These are phyloP conservation scores for Dasysyrphus albostriatus DNA, from an alignment of 2,888 invertebrate species.

Conservation along the genomic window DNA sequence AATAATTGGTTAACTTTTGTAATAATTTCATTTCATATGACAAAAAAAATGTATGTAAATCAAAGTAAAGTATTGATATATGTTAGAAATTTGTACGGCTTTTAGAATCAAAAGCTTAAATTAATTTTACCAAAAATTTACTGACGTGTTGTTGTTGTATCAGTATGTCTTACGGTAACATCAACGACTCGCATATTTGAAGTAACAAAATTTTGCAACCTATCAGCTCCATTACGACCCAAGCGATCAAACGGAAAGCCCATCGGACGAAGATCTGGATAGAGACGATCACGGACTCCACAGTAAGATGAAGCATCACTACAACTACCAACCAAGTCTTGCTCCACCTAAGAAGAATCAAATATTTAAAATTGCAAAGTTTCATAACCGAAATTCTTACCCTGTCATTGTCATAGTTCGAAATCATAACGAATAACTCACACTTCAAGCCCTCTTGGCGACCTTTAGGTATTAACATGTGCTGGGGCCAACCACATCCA, in stretches of 20 bases:
- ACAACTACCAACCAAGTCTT: constrained; percentile 85
- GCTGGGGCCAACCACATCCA: constrained; percentile 95
- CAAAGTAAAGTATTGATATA: too few species aligned
- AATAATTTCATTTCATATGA: too few species aligned
- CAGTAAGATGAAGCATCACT: constrained; percentile 92
- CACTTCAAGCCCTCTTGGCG: constrained; percentile 87
- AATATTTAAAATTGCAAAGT: background rate
- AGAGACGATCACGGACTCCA: constrained; percentile 89
- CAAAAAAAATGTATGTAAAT: too few species aligned
- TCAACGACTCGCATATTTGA: constrained; percentile 89
- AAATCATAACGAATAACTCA: constrained; percentile 91
- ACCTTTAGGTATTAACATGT: constrained; percentile 91
- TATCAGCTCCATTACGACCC: constrained; percentile 85
- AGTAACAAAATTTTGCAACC: constrained; percentile 88
- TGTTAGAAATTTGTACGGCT: background rate
- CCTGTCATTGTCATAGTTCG: constrained; percentile 88
- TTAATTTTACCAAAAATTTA: background rate
- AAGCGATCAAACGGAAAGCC: constrained; percentile 94
- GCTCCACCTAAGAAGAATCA: constrained; percentile 79
- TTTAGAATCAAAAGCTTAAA: too few species aligned
- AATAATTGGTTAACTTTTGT: too few species aligned
- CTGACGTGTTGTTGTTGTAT: constrained; percentile 84
- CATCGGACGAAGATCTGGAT: constrained; percentile 93
- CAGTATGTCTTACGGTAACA: constrained; percentile 86
- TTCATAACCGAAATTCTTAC: constrained; percentile 75